Percentiles rank a stretch among this genome's conserved stretches.
phyloP scores from a whole-genome alignment of 2,888 invertebrate genomes.

The Diarsia dahlii region DNA sequence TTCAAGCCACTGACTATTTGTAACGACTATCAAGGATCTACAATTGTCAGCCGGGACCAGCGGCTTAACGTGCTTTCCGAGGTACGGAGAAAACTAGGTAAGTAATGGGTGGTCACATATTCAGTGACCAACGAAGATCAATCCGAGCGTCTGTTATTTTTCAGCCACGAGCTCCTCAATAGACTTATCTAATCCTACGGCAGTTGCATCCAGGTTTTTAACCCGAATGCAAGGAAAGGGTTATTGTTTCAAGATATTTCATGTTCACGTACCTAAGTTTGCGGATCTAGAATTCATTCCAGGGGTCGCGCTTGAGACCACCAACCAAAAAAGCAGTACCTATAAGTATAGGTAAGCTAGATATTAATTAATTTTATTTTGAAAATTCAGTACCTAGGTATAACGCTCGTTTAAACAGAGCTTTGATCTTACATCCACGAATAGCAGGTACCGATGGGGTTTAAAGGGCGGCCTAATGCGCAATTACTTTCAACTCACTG shows the following conservation, averaged over 20 bases:
- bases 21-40: no score
- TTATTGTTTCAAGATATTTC: neutral
- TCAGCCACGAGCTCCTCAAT: neutral
- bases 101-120: no score
- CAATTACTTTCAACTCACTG: slow-evolving; percentile 49
- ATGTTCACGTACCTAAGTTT: neutral
- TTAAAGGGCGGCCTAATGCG: slow-evolving; percentile 38
- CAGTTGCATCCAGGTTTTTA: neutral
- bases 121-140: no score
- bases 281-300: neutral
- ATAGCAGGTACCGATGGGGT: slow-evolving; percentile 42
- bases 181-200: neutral
- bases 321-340: no score
- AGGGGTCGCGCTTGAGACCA: no score
- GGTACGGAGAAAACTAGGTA: no score
- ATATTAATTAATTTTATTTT: slow-evolving; percentile 14
- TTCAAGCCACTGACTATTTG: no score
- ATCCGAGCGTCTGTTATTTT: no score
- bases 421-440: slow-evolving; percentile 48
- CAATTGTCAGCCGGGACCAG: no score
- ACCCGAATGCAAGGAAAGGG: neutral
- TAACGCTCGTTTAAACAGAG: slow-evolving; percentile 23
- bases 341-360: neutral
- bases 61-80: no score
- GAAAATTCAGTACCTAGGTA: slow-evolving; percentile 6